Evolutionary conservation across 1,140 invertebrate species (phyloP).

Genomic region (Acyrthosiphon pisum): DNA sequence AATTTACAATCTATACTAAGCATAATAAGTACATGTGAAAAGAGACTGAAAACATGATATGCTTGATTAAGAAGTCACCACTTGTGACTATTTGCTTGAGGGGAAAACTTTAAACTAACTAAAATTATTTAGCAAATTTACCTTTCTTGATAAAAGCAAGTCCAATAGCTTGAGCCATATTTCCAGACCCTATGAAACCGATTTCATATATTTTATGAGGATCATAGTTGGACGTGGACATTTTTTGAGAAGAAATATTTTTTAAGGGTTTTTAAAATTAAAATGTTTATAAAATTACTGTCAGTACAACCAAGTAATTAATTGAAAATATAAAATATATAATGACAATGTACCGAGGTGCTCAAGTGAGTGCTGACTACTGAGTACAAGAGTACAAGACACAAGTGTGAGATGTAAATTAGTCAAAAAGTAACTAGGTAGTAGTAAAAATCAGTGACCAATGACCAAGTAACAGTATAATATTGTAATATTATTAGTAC

Average conservation of each 20-base stretch:
- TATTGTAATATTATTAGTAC: too few species aligned
- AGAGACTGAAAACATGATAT: too few species aligned
- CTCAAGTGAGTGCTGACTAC: neutral
- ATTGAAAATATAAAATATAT: neutral
- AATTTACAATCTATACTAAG: too few species aligned
- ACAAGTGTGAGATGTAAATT: too few species aligned
- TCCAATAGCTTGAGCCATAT: slow-evolving; percentile 91
- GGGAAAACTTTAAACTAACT: neutral
- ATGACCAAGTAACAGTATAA: too few species aligned
- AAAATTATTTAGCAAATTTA: slow-evolving; percentile 60
- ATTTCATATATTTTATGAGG: slow-evolving; percentile 41
- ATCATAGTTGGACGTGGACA: neutral
- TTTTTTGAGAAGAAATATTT: neutral
- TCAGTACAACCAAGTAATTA: neutral
- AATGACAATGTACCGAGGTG: neutral
- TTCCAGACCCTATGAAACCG: slow-evolving; percentile 93
- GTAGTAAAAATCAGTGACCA: too few species aligned
- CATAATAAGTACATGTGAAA: too few species aligned
- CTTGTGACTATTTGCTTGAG: too few species aligned
- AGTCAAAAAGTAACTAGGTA: too few species aligned
- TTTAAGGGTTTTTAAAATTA: neutral
- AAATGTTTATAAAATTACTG: neutral
- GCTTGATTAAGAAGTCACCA: too few species aligned
- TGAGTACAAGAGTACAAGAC: neutral
- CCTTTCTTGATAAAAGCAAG: slow-evolving; percentile 77